Base-by-base conservation (phyloP, 1,140 invertebrate species). In the Lepidurus packardi region DNA sequence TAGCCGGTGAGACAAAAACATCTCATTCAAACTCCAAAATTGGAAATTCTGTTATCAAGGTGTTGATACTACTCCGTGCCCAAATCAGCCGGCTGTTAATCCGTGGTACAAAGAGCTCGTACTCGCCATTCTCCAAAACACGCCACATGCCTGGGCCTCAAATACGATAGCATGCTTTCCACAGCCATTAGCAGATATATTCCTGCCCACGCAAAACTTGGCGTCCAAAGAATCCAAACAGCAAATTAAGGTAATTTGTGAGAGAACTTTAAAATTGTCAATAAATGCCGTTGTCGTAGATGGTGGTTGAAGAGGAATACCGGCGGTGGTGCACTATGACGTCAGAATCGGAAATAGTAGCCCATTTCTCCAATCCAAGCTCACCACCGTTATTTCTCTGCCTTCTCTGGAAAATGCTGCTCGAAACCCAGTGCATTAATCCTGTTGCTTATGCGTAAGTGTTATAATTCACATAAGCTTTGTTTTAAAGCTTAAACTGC, bases 251-350 rank as follows among this genome's bases (percentile, higher is more conserved):
- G 87, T 87, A 81, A 82, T 77, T 77, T 41, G 75, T 44, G 75
- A n/a, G 9, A 43, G 24, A n/a, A 8, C 34, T 53, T 7, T 24
- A 45, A 16, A 47, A 73, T 65, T 10, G 9, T 9, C 10, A 42
- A 1, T 24, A 10, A 42, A 74, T 24, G 43, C 78, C 80, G 78
- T 82, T 76, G 7, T 77, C 80, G 83, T 84, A 89, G 85, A 95
- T 94, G 85, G 93, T 93, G 1, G 94, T 97, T 0, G 94, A 97
- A 82, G 94, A 97, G 82, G 96, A 98, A 83, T 98, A 96, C 82
- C 88, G 94, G 73, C 98, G 97, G 84, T 98, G 96, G 95, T 92
- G 93, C 73, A 95, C 94, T 0, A 98, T 98, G 95, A 95, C 91
- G 34, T 97, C 96, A 85, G 96, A 98, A 84, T 95, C 94, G 83